These are phyloP conservation scores for Papilio demoleus DNA, from an alignment of 2,888 invertebrate genomes.

Conservation along the genomic window DNA sequence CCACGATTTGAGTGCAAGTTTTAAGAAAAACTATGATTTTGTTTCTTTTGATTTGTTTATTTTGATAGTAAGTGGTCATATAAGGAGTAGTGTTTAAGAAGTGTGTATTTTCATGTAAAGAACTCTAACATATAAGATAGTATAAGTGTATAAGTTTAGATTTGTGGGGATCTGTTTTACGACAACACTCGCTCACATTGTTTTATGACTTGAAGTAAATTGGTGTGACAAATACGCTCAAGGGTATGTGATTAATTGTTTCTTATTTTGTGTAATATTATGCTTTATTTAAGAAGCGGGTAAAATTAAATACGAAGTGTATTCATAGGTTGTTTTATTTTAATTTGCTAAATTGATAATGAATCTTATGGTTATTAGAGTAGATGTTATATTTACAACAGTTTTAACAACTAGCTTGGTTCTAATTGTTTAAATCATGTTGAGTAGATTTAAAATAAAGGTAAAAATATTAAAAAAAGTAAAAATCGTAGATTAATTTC, in stretches of 20 bases:
- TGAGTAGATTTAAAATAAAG: no score
- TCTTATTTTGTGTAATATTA: neutral
- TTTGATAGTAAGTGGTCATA: no score
- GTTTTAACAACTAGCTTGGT: no score
- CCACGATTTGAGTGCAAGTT: no score
- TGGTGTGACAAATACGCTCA: slow-evolving; percentile 19
- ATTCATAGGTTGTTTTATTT: neutral
- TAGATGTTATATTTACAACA: neutral
- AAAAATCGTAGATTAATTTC: no score
- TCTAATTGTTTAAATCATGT: no score
- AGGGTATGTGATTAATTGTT: slow-evolving; percentile 5
- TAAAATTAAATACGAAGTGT: neutral
- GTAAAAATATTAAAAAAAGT: no score
- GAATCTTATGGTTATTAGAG: neutral
- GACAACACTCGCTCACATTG: slow-evolving; percentile 7
- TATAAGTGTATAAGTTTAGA: slow-evolving; percentile 29
- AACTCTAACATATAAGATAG: neutral
- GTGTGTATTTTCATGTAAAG: neutral
- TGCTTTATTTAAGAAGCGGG: no score
- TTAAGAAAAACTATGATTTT: no score
- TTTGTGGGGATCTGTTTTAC: slow-evolving; percentile 31
- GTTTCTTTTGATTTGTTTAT: no score
- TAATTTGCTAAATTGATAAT: neutral
- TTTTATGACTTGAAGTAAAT: slow-evolving; percentile 30
- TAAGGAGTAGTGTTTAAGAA: no score